A percentile compares a stretch with the other conserved stretches of the same genome.
phyloP scores from a whole-genome alignment of 2,113 vertebrate species.

The rabbit (Oryctolagus cuniculus) region mOryCun1.1 NC_091436.1:155223001-155223500 shows the following conservation, averaged over 20 bases:
- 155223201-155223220: neutral
- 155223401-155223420: neutral
- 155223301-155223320: neutral
- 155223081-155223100: neutral
- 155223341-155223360: neutral
- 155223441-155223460: neutral
- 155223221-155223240: too few species aligned
- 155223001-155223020: too few species aligned
- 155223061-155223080: neutral
- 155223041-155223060: too few species aligned
- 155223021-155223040: too few species aligned
- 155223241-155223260: neutral
- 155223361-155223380: neutral
- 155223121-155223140: neutral
- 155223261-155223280: neutral
- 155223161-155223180: neutral
- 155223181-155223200: neutral
- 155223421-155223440: neutral
- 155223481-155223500: neutral
- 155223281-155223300: neutral
- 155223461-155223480: neutral
- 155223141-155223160: accelerated
- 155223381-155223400: neutral
- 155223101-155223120: too few species aligned
- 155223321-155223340: too few species aligned